These are phyloP conservation scores for Galerucella calmariensis DNA, from an alignment of 2,888 invertebrate species.

Conservation along the genomic window DNA sequence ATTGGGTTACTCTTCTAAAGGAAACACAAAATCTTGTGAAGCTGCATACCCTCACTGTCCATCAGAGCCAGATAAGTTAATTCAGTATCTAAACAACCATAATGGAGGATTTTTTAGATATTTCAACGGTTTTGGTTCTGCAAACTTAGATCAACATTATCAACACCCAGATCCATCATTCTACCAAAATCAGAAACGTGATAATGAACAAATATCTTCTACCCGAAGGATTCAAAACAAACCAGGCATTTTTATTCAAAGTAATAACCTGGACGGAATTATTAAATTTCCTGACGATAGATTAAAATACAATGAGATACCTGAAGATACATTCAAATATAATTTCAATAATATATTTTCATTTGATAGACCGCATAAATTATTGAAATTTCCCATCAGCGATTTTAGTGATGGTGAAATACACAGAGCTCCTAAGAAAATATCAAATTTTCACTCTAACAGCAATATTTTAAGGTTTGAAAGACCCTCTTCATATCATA, in stretches of 20 bases:
- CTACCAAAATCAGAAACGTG: conserved; percentile 9
- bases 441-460: not conserved
- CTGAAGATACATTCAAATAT: not conserved
- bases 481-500: conserved; percentile 56
- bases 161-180: conserved; percentile 5
- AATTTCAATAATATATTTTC: conserved; percentile 1
- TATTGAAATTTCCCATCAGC: conserved; percentile 1
- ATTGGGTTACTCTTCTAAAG: conserved; percentile 77
- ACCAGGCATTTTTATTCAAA: conserved; percentile 11
- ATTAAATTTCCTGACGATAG: conserved; percentile 35
- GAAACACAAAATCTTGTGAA: conserved; percentile 70
- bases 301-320: conserved; percentile 1
- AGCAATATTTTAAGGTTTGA: conserved; percentile 50
- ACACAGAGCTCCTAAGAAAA: not conserved
- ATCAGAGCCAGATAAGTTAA: conserved; percentile 75
- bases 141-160: conserved; percentile 54
- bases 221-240: conserved; percentile 49
- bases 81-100: conserved; percentile 85
- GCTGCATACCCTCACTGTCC: conserved; percentile 81
- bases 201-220: conserved; percentile 31
- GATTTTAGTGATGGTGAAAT: not conserved
- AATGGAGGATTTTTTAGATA: conserved; percentile 88
- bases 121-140: conserved; percentile 70
- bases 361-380: not conserved
- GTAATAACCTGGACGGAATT: conserved; percentile 21